Evolutionary conservation across 2,888 invertebrate species (phyloP).

Genomic region (Pachycephus smyrnensis): DNA sequence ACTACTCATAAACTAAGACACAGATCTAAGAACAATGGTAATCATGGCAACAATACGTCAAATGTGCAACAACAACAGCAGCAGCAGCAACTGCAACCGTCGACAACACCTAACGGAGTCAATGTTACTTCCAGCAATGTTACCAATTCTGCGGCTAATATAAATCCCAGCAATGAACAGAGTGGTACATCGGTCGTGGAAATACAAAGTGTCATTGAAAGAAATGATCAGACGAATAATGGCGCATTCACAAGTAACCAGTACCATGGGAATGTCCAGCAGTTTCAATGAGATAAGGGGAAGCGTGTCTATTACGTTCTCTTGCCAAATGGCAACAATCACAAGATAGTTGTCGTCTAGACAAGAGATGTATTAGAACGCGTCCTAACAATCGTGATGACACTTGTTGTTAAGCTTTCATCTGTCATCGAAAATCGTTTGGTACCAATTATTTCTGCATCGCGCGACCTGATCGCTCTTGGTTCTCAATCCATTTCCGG

Average conservation of each 20-base stretch:
- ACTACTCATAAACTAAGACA: constrained; percentile 73
- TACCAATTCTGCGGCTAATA: constrained; percentile 26
- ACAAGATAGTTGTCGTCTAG: constrained; percentile 63
- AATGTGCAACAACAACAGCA: constrained; percentile 39
- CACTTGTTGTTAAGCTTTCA: neutral
- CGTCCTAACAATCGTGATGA: neutral
- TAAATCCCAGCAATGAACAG: constrained; percentile 47
- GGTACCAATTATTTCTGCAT: neutral
- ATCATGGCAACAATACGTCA: constrained; percentile 43
- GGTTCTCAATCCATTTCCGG: neutral
- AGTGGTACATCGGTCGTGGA: constrained; percentile 52
- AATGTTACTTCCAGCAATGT: constrained; percentile 38
- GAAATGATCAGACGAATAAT: constrained; percentile 49
- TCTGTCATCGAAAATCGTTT: neutral
- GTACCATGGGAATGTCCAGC: constrained; percentile 58
- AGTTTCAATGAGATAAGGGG: constrained; percentile 66
- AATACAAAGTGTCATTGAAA: constrained; percentile 60
- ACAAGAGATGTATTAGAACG: constrained; percentile 12
- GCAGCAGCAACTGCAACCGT: constrained; percentile 42
- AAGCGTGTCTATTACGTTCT: constrained; percentile 66
- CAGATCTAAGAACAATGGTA: constrained; percentile 69
- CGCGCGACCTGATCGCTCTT: neutral
- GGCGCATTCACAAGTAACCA: constrained; percentile 52
- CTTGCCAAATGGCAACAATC: constrained; percentile 65
- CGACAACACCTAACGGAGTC: constrained; percentile 22